Conservation (phyloP, 2,888 invertebrate genomes). For the Parnassius glacialis region DNA sequence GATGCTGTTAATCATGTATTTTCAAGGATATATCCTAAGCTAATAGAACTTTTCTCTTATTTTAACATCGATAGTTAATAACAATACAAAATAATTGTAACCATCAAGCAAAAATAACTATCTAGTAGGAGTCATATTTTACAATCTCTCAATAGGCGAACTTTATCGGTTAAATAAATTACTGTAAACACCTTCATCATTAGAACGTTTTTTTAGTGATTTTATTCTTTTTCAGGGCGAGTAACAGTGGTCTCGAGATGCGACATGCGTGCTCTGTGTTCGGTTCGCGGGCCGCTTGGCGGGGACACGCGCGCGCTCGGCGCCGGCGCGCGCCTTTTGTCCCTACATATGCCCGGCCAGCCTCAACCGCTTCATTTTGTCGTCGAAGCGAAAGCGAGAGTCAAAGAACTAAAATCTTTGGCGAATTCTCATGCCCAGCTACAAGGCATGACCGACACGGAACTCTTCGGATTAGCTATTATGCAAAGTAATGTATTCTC, state of each 20-base stretch:
- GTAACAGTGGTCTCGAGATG: conserved; percentile 78
- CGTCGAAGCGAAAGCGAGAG: conserved; percentile 90
- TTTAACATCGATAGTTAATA: no score
- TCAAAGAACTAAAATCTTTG: conserved; percentile 90
- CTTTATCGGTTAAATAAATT: no score
- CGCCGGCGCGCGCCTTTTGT: conserved; percentile 83
- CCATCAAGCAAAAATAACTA: no score
- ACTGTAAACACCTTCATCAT: background rate
- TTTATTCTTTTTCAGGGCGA: conserved; percentile 54
- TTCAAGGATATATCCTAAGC: no score
- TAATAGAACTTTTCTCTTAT: no score
- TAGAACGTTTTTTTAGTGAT: background rate
- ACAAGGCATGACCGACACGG: conserved; percentile 91
- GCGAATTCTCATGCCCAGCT: conserved; percentile 90
- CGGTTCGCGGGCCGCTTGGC: conserved; percentile 91
- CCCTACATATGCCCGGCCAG: conserved; percentile 83
- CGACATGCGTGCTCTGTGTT: conserved; percentile 89
- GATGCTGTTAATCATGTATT: no score
- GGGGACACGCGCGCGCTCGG: conserved; percentile 85
- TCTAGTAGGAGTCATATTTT: no score
- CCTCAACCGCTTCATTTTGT: conserved; percentile 75
- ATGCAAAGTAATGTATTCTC: conserved; percentile 84
- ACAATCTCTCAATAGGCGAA: no score
- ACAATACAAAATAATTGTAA: no score
- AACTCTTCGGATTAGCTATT: conserved; percentile 92